A percentile compares a stretch with the other conserved stretches of the same genome.
phyloP scores from a whole-genome alignment of 2,888 invertebrate genomes.

The Zonitis immaculata region DNA sequence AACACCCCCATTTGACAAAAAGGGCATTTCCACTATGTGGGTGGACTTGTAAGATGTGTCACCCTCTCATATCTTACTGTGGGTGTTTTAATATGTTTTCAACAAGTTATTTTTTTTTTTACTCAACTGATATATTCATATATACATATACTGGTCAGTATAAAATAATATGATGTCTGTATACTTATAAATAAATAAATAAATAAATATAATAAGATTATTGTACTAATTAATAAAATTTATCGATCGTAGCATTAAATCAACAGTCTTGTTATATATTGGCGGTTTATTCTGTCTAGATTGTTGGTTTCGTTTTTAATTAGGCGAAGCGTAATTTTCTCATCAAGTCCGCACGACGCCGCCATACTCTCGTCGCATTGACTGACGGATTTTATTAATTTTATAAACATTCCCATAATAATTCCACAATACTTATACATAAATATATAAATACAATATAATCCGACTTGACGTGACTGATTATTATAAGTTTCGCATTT shows the following conservation, averaged over 20 bases:
- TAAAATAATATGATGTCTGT: slow-evolving; percentile 1
- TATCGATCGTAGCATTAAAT: slow-evolving; percentile 4
- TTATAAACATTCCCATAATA: background rate
- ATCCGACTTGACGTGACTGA: background rate
- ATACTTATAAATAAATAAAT: background rate
- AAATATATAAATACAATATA: background rate
- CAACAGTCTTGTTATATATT: background rate
- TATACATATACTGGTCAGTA: background rate
- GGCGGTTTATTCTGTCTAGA: background rate
- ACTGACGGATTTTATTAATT: slow-evolving; percentile 9
- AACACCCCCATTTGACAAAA: background rate
- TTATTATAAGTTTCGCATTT: background rate
- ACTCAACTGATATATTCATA: too few relatives aligned
- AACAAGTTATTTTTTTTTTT: background rate
- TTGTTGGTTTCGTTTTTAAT: slow-evolving; percentile 2
- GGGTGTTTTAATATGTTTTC: slow-evolving; percentile 1
- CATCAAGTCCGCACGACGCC: slow-evolving; percentile 8
- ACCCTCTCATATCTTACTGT: background rate
- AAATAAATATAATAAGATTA: background rate
- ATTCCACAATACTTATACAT: background rate
- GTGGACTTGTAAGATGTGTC: background rate
- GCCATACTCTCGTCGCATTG: slow-evolving; percentile 2
- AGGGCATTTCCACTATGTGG: background rate
- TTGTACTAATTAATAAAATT: slow-evolving; percentile 8
- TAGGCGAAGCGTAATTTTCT: slow-evolving; percentile 10